Evolutionary conservation across 1,140 invertebrate species (phyloP).

Genomic region (Listronotus bonariensis): DNA sequence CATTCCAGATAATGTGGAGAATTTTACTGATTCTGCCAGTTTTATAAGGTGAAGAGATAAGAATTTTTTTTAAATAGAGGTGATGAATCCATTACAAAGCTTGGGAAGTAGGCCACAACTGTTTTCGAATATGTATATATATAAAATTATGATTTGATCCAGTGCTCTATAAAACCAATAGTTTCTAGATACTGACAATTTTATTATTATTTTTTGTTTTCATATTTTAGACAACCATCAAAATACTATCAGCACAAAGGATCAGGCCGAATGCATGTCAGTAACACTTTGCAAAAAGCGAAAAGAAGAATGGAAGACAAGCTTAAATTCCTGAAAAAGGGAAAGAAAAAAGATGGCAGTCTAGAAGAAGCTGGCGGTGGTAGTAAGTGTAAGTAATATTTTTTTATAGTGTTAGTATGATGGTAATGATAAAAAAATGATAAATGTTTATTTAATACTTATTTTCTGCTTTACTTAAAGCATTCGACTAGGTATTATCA

Average conservation of each 20-base stretch:
- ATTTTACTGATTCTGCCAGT: slow-evolving; percentile 61
- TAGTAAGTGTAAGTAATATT: slow-evolving; percentile 64
- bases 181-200: no score
- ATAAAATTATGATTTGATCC: no score
- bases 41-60: slow-evolving; percentile 56
- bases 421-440: no score
- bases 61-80: no score
- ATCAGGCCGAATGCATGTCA: slow-evolving; percentile 42
- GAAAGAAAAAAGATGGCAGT: slow-evolving; percentile 85
- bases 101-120: no score
- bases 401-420: no score
- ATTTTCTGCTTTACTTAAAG: no score
- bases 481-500: no score
- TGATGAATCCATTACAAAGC: no score
- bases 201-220: background rate
- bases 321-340: slow-evolving; percentile 73
- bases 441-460: no score
- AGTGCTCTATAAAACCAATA: no score
- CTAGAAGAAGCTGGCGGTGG: slow-evolving; percentile 80
- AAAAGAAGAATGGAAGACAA: slow-evolving; percentile 84
- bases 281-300: slow-evolving; percentile 71
- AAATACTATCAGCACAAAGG: slow-evolving; percentile 46
- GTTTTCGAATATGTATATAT: no score
- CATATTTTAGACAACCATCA: slow-evolving; percentile 35
- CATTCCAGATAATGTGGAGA: slow-evolving; percentile 64